Conservation (phyloP, 2,113 vertebrate genomes). For the Rhagologus leucostigma region DNA sequence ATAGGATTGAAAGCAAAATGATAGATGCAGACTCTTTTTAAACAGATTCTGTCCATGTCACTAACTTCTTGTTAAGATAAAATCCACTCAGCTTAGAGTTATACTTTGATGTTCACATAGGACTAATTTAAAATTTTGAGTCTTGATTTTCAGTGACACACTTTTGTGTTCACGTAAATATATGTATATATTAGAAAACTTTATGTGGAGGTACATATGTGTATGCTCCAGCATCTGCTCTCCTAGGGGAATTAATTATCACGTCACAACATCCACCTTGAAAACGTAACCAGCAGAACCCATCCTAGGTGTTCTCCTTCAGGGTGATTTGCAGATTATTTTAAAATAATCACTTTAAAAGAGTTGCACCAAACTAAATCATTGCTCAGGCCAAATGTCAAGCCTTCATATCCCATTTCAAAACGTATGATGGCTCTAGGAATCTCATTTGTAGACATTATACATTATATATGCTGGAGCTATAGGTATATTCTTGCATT, state of each 20-base stretch:
- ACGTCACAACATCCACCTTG: not conserved
- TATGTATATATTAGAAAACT: not conserved
- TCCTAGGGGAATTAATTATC: not conserved
- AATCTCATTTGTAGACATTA: not conserved
- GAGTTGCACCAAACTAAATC: not conserved
- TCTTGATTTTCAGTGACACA: not conserved
- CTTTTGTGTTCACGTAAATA: not conserved
- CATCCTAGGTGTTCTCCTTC: not conserved
- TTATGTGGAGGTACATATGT: not conserved
- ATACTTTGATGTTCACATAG: not conserved
- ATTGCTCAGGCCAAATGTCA: not conserved
- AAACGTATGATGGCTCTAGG: not conserved
- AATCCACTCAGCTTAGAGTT: not conserved
- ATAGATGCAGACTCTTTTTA: not conserved
- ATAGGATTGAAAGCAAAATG: not conserved
- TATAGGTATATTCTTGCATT: not conserved
- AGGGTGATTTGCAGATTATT: not conserved
- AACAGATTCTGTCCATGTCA: not conserved
- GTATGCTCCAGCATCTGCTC: not conserved
- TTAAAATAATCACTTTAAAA: not conserved
- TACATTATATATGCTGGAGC: not conserved
- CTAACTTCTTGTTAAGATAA: conserved; percentile 31
- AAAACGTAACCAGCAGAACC: not conserved
- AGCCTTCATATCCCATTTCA: not conserved
- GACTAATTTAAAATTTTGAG: not conserved